Percentiles rank a stretch among this genome's conserved stretches.
These are phyloP conservation scores for Parnassius orleans DNA, from an alignment of 2,888 invertebrate genomes.

Conservation along the genomic window DNA sequence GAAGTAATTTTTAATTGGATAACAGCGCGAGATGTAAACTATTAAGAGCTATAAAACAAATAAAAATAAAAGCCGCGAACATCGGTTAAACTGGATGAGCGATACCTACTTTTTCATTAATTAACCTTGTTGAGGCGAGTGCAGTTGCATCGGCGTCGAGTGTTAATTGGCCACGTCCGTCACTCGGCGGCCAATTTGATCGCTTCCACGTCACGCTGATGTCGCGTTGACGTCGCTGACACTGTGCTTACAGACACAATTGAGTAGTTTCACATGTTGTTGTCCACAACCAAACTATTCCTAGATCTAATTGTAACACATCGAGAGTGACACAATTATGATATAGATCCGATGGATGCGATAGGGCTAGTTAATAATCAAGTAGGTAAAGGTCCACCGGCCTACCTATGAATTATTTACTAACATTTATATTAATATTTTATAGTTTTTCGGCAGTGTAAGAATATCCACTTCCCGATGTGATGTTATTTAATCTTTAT, in stretches of 20 bases:
- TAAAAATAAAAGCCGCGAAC: neutral
- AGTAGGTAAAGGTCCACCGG: too few relatives aligned
- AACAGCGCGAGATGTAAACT: neutral
- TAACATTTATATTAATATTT: too few relatives aligned
- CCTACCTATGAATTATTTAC: too few relatives aligned
- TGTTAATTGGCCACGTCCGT: constrained; percentile 17
- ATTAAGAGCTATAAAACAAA: neutral
- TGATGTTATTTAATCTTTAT: too few relatives aligned
- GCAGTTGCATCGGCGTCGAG: constrained; percentile 8
- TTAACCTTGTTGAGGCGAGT: constrained; percentile 10
- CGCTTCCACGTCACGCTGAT: neutral
- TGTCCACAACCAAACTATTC: too few relatives aligned
- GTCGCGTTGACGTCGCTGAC: constrained; percentile 6
- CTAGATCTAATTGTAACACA: too few relatives aligned
- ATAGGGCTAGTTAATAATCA: too few relatives aligned
- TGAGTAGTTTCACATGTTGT: constrained; percentile 1
- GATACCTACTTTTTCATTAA: constrained; percentile 8
- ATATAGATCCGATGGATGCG: too few relatives aligned
- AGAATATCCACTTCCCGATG: too few relatives aligned
- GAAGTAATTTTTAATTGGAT: neutral
- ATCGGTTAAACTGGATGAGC: constrained; percentile 2
- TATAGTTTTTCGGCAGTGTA: too few relatives aligned
- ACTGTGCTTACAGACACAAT: constrained; percentile 7
- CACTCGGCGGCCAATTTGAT: neutral
- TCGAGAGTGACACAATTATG: too few relatives aligned